Conservation (phyloP, 2,888 invertebrate genomes). For the Ormyrus labotus region DNA sequence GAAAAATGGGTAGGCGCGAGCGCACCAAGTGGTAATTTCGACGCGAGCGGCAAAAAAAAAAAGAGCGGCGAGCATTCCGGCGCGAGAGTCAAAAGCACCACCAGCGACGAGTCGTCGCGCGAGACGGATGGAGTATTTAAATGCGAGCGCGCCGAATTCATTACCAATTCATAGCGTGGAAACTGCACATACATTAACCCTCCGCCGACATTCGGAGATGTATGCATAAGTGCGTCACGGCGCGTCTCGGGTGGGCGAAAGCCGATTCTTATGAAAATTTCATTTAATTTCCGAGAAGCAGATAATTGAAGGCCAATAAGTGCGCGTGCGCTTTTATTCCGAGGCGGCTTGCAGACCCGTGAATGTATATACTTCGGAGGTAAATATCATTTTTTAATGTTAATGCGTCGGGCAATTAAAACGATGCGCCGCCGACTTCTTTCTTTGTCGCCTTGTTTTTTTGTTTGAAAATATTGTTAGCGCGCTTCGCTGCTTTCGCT, state of each 20-base stretch:
- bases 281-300: slow-evolving; percentile 34
- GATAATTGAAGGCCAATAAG: slow-evolving; percentile 25
- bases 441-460: too few species aligned
- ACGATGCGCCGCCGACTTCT: not conserved
- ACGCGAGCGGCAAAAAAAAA: slow-evolving; percentile 8
- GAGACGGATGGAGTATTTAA: slow-evolving; percentile 37
- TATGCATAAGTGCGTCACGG: not conserved
- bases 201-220: slow-evolving; percentile 26
- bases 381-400: slow-evolving; percentile 22
- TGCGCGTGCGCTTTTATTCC: not conserved
- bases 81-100: slow-evolving; percentile 15
- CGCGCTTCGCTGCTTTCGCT: too few species aligned
- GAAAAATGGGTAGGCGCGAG: not conserved
- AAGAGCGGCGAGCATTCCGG: slow-evolving; percentile 8
- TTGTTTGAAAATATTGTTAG: too few species aligned
- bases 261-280: slow-evolving; percentile 49
- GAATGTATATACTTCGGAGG: not conserved
- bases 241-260: slow-evolving; percentile 33
- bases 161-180: slow-evolving; percentile 53
- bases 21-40: slow-evolving; percentile 16
- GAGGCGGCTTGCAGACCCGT: not conserved
- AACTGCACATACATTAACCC: slow-evolving; percentile 51
- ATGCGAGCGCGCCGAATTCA: slow-evolving; percentile 28
- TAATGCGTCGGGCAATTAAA: slow-evolving; percentile 8
- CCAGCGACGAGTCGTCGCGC: slow-evolving; percentile 2